Base-by-base conservation (phyloP, 2,113 vertebrate species). In the Laticauda colubrina region DNA sequence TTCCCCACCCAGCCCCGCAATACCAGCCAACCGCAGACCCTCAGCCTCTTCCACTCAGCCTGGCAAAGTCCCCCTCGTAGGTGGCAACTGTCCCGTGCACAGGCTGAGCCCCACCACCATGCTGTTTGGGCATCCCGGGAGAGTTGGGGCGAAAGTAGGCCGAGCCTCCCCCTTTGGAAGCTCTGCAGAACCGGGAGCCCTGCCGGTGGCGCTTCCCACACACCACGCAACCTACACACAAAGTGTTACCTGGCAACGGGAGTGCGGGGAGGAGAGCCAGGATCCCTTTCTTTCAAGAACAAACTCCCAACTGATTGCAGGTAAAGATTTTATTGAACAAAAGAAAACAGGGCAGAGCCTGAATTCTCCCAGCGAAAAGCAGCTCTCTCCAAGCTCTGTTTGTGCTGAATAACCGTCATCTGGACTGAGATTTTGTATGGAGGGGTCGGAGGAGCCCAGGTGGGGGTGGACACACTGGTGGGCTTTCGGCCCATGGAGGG, bases 291-390 rank as follows among this genome's bases (percentile, higher is more conserved):
- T 54, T 8, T 4, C 53, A 39, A 24, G 48, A 81, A 81, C 51
- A 93, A 95, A 92, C 48, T 29, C 88, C 54, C 55, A 90, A 54
- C 81, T 92, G 95, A 95, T 94, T 97, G 97, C 97, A 97, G 94
- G 96, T 97, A 95, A 96, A 96, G 96, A 92, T 97, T 97, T 98
- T 97, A 97, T 97, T 98, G 97, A 98, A 97, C 96, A 96, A 97
- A 97, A 96, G 90, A 94, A 61, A 97, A 97, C 0, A 94, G 94
- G 96, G 96, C 95, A 96, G 57, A 59, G 95, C 96, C 95, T 96
- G 96, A 95, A 94, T 96, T 96, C 96, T 96, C 97, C 97, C 96
- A 97, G 96, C 96, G 96, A 97, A 95, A 96, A 24, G 96, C 96
- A 97, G 96, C 96, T 95, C 94, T 0, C 4, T 91, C 64, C 93